Evolutionary conservation across 2,888 invertebrate species (phyloP).

Genomic region (Dasypogon diadema): DNA sequence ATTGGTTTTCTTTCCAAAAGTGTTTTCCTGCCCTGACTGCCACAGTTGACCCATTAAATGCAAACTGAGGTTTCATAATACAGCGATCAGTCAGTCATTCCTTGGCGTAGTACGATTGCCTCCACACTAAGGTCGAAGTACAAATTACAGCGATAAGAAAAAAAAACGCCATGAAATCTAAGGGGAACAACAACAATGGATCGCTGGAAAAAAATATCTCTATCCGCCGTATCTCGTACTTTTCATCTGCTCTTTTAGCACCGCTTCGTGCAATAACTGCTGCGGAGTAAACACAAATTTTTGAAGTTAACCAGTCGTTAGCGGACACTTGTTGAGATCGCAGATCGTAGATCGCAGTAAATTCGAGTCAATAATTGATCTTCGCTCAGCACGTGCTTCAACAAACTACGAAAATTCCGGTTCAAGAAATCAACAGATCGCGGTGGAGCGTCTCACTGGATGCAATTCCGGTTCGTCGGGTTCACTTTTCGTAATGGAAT

Average conservation of each 20-base stretch:
- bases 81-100: not conserved
- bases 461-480: not conserved
- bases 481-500: not conserved
- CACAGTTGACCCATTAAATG: too few species aligned
- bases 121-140: constrained; percentile 34
- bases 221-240: not conserved
- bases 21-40: too few species aligned
- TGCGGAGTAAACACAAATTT: constrained; percentile 19
- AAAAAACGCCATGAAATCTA: not conserved
- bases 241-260: constrained; percentile 13
- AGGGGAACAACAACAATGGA: not conserved
- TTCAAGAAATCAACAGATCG: not conserved
- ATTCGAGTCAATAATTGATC: not conserved
- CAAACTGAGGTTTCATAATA: not conserved
- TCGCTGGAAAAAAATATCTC: not conserved
- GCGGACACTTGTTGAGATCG: constrained; percentile 35
- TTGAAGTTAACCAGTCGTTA: constrained; percentile 36
- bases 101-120: not conserved
- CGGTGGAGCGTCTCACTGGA: not conserved
- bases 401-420: constrained; percentile 6
- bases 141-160: not conserved
- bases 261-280: constrained; percentile 5
- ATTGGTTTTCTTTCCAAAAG: too few species aligned
- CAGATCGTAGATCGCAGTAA: not conserved
- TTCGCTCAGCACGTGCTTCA: not conserved